phyloP scores from a whole-genome alignment of 2,113 vertebrate genomes.

The Odontophorus gujanensis region DNA sequence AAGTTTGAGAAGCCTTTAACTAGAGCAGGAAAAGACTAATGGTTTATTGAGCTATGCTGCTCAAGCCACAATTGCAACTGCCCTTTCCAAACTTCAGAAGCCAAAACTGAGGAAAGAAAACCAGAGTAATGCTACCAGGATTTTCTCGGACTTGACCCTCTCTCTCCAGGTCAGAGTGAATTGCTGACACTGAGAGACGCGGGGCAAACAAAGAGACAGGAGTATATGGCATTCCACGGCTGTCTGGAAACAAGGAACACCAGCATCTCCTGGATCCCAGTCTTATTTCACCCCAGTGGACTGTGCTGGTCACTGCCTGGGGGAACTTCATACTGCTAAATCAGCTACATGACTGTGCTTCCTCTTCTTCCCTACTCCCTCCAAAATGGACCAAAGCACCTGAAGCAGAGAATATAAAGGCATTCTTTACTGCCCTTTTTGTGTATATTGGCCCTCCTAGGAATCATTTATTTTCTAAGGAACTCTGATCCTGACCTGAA shows the following conservation, averaged over 20 bases:
- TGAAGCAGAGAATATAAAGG: background rate
- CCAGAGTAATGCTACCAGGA: background rate
- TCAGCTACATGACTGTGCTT: background rate
- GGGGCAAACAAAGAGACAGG: rapidly evolving
- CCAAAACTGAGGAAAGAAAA: background rate
- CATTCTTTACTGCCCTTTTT: background rate
- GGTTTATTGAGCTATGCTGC: background rate
- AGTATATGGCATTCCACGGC: background rate
- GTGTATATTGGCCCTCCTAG: background rate
- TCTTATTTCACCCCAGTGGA: rapidly evolving
- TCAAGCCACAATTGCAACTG: background rate
- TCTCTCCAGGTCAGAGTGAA: background rate
- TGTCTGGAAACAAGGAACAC: background rate
- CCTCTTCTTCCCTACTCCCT: background rate
- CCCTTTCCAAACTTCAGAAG: background rate
- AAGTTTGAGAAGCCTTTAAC: background rate
- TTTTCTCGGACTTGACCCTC: background rate
- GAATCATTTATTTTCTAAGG: background rate
- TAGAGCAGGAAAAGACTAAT: background rate
- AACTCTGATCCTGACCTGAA: constrained; percentile 7
- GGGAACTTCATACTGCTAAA: background rate
- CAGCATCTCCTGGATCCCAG: background rate
- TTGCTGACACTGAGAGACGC: background rate
- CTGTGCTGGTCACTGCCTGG: background rate
- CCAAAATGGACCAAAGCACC: background rate